phyloP scores from a whole-genome alignment of 2,888 invertebrate species.

The Cryptocephalus primarius region DNA sequence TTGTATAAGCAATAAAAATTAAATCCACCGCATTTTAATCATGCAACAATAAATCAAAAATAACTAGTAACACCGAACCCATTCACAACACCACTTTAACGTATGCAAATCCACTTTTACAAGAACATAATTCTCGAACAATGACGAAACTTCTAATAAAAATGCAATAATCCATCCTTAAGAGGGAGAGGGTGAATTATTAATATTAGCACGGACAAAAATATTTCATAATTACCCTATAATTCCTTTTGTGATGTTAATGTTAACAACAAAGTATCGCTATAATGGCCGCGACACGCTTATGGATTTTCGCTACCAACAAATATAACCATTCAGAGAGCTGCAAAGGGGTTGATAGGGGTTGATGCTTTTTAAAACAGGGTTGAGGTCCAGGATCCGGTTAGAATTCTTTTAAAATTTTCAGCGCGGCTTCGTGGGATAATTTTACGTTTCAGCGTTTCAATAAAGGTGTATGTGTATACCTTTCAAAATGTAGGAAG shows the following conservation, averaged over 20 bases:
- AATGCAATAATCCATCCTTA: neutral
- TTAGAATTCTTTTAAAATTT: no score
- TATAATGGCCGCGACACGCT: slow-evolving; percentile 13
- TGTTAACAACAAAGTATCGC: slow-evolving; percentile 15
- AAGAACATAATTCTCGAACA: slow-evolving; percentile 11
- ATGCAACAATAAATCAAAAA: slow-evolving; percentile 10
- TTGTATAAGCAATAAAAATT: neutral
- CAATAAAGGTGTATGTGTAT: no score
- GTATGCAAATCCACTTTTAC: slow-evolving; percentile 12
- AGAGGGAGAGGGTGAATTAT: slow-evolving; percentile 17
- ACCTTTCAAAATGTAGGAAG: no score
- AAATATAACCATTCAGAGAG: no score
- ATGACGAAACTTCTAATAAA: slow-evolving; percentile 10
- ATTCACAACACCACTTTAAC: slow-evolving; percentile 10
- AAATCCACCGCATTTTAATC: slow-evolving; percentile 4
- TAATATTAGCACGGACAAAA: slow-evolving; percentile 26
- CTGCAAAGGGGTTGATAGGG: no score
- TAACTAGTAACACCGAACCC: slow-evolving; percentile 4
- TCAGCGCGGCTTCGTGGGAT: no score
- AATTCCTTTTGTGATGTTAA: slow-evolving; percentile 34
- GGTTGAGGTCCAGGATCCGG: no score
- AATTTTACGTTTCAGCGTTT: no score
- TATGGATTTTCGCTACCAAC: slow-evolving; percentile 4
- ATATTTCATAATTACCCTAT: slow-evolving; percentile 35
- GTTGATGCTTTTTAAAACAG: no score